Conservation (phyloP, 2,797 vertebrate genomes). For the Syngnathus rostellatus region DNA sequence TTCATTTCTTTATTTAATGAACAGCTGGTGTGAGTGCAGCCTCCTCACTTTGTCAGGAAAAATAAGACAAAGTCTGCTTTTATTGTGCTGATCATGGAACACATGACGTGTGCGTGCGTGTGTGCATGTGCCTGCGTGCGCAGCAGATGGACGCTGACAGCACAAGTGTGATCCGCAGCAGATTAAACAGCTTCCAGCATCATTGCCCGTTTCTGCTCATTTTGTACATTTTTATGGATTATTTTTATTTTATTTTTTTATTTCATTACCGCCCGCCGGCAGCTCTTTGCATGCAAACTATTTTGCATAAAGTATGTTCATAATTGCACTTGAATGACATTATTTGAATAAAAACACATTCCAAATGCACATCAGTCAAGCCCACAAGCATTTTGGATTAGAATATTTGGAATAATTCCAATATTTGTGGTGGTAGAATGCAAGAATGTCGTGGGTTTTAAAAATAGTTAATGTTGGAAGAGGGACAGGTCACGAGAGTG, state of each 20-base stretch:
- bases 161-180: slow-evolving; percentile 45
- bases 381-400: neutral
- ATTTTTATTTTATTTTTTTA: neutral
- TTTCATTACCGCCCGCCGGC: neutral
- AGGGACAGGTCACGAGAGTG: neutral
- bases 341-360: neutral
- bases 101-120: neutral
- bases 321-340: neutral
- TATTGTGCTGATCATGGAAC: slow-evolving; percentile 27
- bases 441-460: neutral
- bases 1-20: neutral
- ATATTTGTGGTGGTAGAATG: neutral
- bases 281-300: neutral
- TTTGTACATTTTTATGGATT: slow-evolving; percentile 14
- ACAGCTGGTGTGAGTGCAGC: slow-evolving; percentile 8
- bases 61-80: slow-evolving; percentile 14
- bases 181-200: slow-evolving; percentile 30
- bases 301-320: neutral
- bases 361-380: neutral
- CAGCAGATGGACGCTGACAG: slow-evolving; percentile 41
- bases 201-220: slow-evolving; percentile 21
- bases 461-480: neutral
- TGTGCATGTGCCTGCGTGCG: neutral
- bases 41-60: slow-evolving; percentile 9
- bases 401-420: neutral